phyloP scores from a whole-genome alignment of 2,888 invertebrate genomes.

The Nebria salina region DNA sequence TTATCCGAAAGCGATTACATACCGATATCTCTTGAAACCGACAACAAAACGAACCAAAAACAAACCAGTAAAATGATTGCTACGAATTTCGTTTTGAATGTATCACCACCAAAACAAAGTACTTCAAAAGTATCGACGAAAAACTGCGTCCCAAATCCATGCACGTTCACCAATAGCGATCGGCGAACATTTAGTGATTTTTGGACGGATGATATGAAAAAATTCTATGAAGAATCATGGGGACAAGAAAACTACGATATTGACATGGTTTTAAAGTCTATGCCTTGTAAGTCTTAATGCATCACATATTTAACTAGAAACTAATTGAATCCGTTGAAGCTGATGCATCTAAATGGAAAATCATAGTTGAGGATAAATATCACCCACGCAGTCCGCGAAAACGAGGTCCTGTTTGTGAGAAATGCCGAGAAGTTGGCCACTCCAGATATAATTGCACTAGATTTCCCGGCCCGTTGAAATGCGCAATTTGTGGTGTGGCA shows the following conservation, averaged over 20 bases:
- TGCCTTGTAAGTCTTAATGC: conserved; percentile 36
- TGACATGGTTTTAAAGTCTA: conserved; percentile 17
- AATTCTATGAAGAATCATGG: conserved; percentile 43
- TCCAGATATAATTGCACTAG: conserved; percentile 15
- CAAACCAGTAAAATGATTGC: background rate
- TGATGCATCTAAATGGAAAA: conserved; percentile 32
- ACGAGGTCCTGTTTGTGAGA: conserved; percentile 23
- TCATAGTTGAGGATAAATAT: conserved; percentile 18
- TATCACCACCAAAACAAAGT: background rate
- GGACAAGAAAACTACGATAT: conserved; percentile 41
- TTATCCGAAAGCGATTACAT: background rate
- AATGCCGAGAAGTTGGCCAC: conserved; percentile 34
- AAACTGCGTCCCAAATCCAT: conserved; percentile 26
- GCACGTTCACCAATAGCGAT: conserved; percentile 26
- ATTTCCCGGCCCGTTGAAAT: conserved; percentile 20
- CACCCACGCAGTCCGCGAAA: background rate
- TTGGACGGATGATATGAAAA: conserved; percentile 33
- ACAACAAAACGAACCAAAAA: background rate
- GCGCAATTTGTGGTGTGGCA: conserved; percentile 28
- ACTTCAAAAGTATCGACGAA: background rate
- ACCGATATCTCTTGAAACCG: background rate
- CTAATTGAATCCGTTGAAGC: background rate
- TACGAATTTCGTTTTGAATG: conserved; percentile 12
- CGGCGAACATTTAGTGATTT: conserved; percentile 29
- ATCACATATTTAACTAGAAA: no score